These are phyloP conservation scores for Meloe dianella DNA, from an alignment of 2,888 invertebrate genomes.

Conservation along the genomic window DNA sequence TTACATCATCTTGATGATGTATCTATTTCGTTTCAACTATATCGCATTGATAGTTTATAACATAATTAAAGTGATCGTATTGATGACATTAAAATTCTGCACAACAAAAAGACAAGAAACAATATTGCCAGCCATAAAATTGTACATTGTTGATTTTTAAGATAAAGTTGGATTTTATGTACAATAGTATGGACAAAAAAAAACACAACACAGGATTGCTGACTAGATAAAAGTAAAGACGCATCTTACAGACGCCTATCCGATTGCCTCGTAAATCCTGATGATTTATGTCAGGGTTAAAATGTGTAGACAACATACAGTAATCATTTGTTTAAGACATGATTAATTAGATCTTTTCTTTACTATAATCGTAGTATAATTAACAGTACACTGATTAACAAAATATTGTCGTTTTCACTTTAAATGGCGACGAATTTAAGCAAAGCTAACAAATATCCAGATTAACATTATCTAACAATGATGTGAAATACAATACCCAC, in stretches of 20 bases:
- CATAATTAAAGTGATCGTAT: too few relatives aligned
- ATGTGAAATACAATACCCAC: not conserved
- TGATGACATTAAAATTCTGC: constrained; percentile 25
- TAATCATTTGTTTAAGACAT: constrained; percentile 33
- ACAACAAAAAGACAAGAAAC: constrained; percentile 28
- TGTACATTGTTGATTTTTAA: constrained; percentile 29
- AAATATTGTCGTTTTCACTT: constrained; percentile 5
- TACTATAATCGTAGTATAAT: constrained; percentile 29
- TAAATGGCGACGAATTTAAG: constrained; percentile 1
- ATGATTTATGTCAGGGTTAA: constrained; percentile 34
- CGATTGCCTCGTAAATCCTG: constrained; percentile 35
- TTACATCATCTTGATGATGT: not conserved
- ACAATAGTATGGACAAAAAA: constrained; percentile 19
- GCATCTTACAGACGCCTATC: constrained; percentile 31
- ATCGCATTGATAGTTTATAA: not conserved
- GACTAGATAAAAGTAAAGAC: constrained; percentile 34
- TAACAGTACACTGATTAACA: constrained; percentile 25
- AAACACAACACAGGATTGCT: constrained; percentile 16
- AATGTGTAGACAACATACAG: constrained; percentile 30
- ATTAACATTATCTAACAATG: not conserved
- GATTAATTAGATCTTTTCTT: constrained; percentile 33
- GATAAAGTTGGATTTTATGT: constrained; percentile 28
- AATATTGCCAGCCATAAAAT: constrained; percentile 31
- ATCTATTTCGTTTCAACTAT: not conserved
- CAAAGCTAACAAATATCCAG: constrained; percentile 3